Conservation (phyloP, 2,113 vertebrate species). For the Gadus macrocephalus region DNA sequence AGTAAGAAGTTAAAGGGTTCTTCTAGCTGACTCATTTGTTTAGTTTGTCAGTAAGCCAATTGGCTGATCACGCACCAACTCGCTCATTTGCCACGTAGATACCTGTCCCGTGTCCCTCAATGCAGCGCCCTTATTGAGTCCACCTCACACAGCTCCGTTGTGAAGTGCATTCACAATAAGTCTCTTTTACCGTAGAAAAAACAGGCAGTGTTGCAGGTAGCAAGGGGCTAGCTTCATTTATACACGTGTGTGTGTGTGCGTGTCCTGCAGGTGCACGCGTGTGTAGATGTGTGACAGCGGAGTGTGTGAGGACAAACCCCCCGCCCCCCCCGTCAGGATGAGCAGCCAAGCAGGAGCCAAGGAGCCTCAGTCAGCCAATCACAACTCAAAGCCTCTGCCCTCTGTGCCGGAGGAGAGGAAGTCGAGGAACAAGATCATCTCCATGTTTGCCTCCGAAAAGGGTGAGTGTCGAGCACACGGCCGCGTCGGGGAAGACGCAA, state of each 20-base stretch:
- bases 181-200: too few relatives aligned
- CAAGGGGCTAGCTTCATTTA: too few relatives aligned
- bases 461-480: slow-evolving; percentile 62
- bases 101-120: too few relatives aligned
- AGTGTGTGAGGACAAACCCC: slow-evolving; percentile 87
- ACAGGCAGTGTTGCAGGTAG: too few relatives aligned
- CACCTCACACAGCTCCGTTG: too few relatives aligned
- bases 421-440: slow-evolving; percentile 92
- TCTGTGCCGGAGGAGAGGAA: slow-evolving; percentile 94
- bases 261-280: slow-evolving; percentile 44
- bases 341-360: slow-evolving; percentile 91
- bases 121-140: too few relatives aligned
- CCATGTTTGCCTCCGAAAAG: slow-evolving; percentile 93
- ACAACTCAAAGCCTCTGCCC: slow-evolving; percentile 89
- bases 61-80: too few relatives aligned
- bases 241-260: slow-evolving; percentile 4
- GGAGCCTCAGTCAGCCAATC: slow-evolving; percentile 84
- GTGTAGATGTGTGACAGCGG: slow-evolving; percentile 74
- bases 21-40: too few relatives aligned
- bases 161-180: too few relatives aligned
- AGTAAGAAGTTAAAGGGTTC: not conserved
- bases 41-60: too few relatives aligned
- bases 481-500: too few relatives aligned
- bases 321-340: slow-evolving; percentile 96
- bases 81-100: too few relatives aligned